Base-by-base conservation (phyloP, 2,888 invertebrate genomes). In the Ernsta delagoae region DNA sequence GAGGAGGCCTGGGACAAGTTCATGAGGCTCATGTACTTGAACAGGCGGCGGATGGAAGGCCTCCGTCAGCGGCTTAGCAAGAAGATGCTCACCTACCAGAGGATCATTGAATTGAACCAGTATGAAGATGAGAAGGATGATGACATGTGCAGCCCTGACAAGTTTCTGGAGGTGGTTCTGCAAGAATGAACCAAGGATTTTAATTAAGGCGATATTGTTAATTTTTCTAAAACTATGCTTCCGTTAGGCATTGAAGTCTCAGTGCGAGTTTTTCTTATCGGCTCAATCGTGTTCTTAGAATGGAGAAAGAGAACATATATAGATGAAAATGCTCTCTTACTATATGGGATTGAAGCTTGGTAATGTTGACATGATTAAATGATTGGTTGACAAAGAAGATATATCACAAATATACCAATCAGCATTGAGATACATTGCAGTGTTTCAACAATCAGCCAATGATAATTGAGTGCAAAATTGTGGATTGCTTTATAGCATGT, bases 1-100 rank as follows among this genome's bases (percentile, higher is more conserved):
- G 34, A 56, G 56, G 56, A 56, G 5, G 56, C 56, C 0, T 56
- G 56, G 56, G 56, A 56, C 24, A 56, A 56, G 56, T 56, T 56
- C 9, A 6, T 56, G 4, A 56, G n/a, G 56, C 34, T 56, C 8
- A 56, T 56, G 56, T 36, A 34, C 8, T 34, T 56, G 56, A 56
- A 56, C 56, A 34, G 36, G n/a, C 11, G 56, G 6, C 8, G 56
- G 9, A 36, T 56, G 56, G 56, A 56, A n/a, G 56, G n/a, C 36
- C 36, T 56, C n/a, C 56, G 56, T 0, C 34, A 31, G 34, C 34
- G 34, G 34, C 2, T 56, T 6, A 7, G 24, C 53, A 53, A 53
- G 53, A 53, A 53, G 16, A 53, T 53, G 53, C 4, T 53, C 9
- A 53, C 7, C 9, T 53, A 53, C 16, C 53, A 53, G 24, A 53